Base-by-base conservation (phyloP, 2,888 invertebrate genomes). In the Dioctria linearis region DNA sequence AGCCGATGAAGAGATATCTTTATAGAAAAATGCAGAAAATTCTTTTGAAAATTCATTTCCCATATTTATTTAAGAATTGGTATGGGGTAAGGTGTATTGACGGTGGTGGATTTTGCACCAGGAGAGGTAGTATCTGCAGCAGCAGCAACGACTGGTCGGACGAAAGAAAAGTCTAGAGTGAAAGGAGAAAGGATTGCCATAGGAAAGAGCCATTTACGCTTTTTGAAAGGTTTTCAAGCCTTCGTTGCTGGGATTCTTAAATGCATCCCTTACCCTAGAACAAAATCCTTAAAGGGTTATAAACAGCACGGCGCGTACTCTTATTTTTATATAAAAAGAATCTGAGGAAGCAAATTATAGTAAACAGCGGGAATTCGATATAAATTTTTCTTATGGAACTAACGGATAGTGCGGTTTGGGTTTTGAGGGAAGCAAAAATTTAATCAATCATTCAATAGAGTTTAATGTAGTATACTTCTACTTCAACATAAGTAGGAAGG, bases 41-140 rank as follows among this genome's bases (percentile, higher is more conserved):
- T 46, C 67, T 67, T 67, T 67, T 46, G 46, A 67, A 67, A 67
- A 67, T 67, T 42, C 67, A 67, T 67, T 46, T 67, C 46, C 67
- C 49, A 43, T 67, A 67, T 65, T 65, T 65, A 65, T n/a, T 40
- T 42, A 65, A 25, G 25, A 25, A 25, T 25, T 25, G 25, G 25
- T 25, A 25, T 25, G 25, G 65, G 42, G 5, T 65, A 42, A 65
- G 65, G 65, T 42, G 40, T 5, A 11, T 42, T 42, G 65, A 40
- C 42, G 42, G 39, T 42, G 40, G 40, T 42, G 42, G 40, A 11
- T 3, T 42, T 63, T 11, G n/a, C 40, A 65, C 5, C 11, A 59
- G 65, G 5, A 42, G 8, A 37, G 39, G 65, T 11, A 65, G 65
- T 25, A 25, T 5, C 39, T 65, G 65, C 42, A 42, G 65, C 42